Conservation (phyloP, 1,140 invertebrate genomes). For the Bursaphelenchus mucronatus region DNA sequence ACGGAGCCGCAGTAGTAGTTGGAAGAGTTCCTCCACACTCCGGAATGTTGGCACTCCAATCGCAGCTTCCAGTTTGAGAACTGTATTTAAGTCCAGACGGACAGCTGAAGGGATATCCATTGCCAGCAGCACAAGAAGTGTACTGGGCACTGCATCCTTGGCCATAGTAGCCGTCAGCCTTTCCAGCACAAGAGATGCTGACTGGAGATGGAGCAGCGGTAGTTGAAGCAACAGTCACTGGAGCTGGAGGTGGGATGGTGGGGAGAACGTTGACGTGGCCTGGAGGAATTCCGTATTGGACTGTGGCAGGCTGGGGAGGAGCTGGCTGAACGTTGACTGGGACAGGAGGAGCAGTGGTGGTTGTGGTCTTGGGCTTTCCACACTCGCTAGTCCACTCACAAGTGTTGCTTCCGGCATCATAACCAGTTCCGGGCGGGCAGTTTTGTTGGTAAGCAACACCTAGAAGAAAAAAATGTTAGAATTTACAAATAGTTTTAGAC, state of each 20-base stretch:
- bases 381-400: constrained; percentile 22
- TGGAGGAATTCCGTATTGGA: background rate
- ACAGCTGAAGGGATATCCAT: constrained; percentile 8
- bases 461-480: constrained; percentile 9
- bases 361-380: constrained; percentile 26
- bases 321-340: constrained; percentile 10
- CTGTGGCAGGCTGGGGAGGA: background rate
- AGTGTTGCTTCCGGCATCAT: constrained; percentile 2
- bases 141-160: constrained; percentile 21
- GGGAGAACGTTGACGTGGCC: background rate
- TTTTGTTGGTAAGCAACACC: constrained; percentile 10
- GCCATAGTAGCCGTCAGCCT: constrained; percentile 25
- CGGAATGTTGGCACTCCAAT: constrained; percentile 17
- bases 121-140: constrained; percentile 18
- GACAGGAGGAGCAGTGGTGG: constrained; percentile 8
- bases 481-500: background rate
- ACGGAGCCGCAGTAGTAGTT: constrained; percentile 11
- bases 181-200: constrained; percentile 29
- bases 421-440: constrained; percentile 19
- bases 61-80: constrained; percentile 5
- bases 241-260: constrained; percentile 2
- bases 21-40: constrained; percentile 24
- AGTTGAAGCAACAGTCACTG: constrained; percentile 8
- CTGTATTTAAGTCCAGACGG: constrained; percentile 26
- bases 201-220: constrained; percentile 5